Conservation (phyloP, 1,140 invertebrate species). For the Brachionus manjavacas region DNA sequence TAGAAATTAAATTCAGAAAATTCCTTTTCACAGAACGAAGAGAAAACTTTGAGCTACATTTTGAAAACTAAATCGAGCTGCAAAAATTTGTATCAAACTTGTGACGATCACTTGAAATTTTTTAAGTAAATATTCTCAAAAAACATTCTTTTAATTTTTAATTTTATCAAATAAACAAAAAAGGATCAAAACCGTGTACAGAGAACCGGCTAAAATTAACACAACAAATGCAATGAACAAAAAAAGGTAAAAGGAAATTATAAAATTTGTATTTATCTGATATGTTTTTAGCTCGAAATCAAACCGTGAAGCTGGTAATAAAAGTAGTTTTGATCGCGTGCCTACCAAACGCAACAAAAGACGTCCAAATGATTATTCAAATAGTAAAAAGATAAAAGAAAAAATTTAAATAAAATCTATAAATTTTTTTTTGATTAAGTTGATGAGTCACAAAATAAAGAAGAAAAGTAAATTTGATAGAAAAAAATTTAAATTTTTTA, state of each 20-base stretch:
- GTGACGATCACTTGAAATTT: constrained; percentile 39
- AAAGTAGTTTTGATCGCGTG: background rate
- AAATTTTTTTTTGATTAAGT: background rate
- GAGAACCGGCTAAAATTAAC: constrained; percentile 21
- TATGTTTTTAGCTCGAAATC: background rate
- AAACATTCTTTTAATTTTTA: background rate
- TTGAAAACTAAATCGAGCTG: constrained; percentile 13
- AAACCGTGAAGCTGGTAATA: background rate
- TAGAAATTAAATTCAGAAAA: background rate
- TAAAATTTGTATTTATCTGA: background rate
- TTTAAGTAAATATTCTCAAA: background rate
- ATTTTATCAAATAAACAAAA: background rate
- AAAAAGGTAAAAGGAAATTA: background rate
- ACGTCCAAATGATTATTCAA: background rate
- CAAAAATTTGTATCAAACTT: constrained; percentile 7
- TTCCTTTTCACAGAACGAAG: background rate
- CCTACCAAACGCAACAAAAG: background rate
- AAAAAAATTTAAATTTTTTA: background rate
- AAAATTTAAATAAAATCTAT: background rate
- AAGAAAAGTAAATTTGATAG: background rate
- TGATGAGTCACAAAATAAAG: background rate
- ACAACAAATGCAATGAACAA: background rate
- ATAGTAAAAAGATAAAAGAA: background rate
- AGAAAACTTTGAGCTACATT: background rate
- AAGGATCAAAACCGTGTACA: constrained; percentile 25